These are phyloP conservation scores for Gnathonemus echidnorhynchus DNA, from an alignment of 2,113 vertebrate genomes.

Conservation along the genomic window DNA sequence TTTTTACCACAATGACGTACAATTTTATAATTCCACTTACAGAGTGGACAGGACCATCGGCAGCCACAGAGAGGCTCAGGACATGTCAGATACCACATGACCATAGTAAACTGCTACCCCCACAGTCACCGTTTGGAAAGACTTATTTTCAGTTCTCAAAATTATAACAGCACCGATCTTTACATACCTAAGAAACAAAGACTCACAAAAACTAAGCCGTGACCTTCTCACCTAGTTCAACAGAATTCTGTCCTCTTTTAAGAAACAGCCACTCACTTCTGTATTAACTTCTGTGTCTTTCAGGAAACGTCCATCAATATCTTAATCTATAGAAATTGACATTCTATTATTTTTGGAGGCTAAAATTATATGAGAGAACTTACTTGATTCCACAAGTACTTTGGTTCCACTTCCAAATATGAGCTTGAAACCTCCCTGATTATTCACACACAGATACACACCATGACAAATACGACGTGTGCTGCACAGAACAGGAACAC, in stretches of 20 bases:
- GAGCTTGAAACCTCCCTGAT: constrained; percentile 16
- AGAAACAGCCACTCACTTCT: too few relatives aligned
- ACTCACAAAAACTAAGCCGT: not conserved
- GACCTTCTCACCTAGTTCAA: not conserved
- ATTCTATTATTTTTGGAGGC: not conserved
- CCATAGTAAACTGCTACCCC: not conserved
- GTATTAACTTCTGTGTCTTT: too few relatives aligned
- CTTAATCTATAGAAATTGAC: too few relatives aligned
- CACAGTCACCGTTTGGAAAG: not conserved
- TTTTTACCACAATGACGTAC: not conserved
- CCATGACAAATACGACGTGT: not conserved
- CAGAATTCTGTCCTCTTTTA: not conserved
- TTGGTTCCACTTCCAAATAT: constrained; percentile 33
- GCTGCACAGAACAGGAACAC: not conserved
- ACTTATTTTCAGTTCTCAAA: not conserved
- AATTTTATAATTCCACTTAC: constrained; percentile 35
- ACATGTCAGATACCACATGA: not conserved
- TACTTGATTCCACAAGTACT: constrained; percentile 16
- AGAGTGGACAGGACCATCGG: not conserved
- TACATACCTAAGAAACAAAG: too few relatives aligned
- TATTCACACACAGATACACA: constrained; percentile 14
- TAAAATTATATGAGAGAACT: not conserved
- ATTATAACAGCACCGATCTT: not conserved
- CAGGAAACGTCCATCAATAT: not conserved
- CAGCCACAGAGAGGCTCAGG: constrained; percentile 34